Evolutionary conservation across 1,140 invertebrate genomes (phyloP).

Genomic region (Apis cerana): DNA sequence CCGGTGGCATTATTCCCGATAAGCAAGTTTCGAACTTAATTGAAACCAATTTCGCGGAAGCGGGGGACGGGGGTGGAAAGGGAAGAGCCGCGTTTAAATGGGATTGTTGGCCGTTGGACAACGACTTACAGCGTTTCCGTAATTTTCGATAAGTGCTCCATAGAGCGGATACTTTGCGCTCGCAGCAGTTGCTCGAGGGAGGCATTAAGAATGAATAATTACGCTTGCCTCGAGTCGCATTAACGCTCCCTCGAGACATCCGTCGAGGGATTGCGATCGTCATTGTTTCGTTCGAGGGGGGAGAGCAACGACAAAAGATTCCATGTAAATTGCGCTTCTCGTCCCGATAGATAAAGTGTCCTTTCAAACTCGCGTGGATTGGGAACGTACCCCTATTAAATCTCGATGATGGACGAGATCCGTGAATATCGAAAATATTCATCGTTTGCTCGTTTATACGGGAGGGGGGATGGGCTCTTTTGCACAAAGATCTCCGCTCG

Average conservation of each 20-base stretch:
- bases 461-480: too few species aligned
- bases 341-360: too few species aligned
- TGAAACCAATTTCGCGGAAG: constrained; percentile 39
- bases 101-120: constrained; percentile 30
- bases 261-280: background rate
- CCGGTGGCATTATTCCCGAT: constrained; percentile 26
- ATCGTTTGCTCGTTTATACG: background rate
- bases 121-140: constrained; percentile 30
- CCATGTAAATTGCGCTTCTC: background rate
- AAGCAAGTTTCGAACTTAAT: constrained; percentile 52
- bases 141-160: constrained; percentile 30
- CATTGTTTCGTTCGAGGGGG: background rate
- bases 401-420: background rate
- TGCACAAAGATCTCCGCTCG: background rate
- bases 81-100: background rate
- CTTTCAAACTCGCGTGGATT: background rate
- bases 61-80: too few species aligned
- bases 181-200: background rate
- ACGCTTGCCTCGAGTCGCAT: background rate
- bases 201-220: constrained; percentile 36
- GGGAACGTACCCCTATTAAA: background rate
- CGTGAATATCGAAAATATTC: background rate
- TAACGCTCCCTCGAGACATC: background rate
- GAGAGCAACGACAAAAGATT: too few species aligned
- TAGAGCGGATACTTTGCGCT: background rate